phyloP scores from a whole-genome alignment of 2,888 invertebrate genomes.

The Cybosia mesomella region DNA sequence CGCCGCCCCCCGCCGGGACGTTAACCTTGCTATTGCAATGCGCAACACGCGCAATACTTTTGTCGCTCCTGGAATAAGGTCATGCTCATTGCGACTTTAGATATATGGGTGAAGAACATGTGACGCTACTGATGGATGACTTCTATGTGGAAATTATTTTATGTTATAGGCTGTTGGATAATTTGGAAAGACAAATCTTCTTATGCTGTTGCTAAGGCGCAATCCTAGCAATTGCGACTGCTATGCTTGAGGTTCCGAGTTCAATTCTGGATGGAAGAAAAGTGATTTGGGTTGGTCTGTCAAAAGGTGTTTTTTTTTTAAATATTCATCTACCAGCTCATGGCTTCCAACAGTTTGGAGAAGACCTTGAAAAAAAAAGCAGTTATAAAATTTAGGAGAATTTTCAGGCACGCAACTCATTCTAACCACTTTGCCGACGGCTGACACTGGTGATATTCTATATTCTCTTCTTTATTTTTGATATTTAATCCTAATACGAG shows the following conservation, averaged over 20 bases:
- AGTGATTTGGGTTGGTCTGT: neutral
- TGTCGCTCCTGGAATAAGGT: constrained; percentile 78
- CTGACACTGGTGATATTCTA: neutral
- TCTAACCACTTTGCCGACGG: neutral
- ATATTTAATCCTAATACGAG: neutral
- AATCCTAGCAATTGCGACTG: neutral
- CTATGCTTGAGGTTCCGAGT: neutral
- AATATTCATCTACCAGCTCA: neutral
- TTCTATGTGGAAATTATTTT: constrained; percentile 5
- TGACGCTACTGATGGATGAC: constrained; percentile 37
- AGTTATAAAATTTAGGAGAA: neutral
- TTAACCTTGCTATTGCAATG: constrained; percentile 81
- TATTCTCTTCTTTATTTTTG: too few species aligned
- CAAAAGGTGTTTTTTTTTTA: neutral
- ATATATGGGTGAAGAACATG: constrained; percentile 58
- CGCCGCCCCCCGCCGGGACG: constrained; percentile 51
- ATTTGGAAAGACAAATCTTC: neutral
- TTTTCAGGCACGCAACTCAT: neutral
- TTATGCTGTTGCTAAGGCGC: neutral
- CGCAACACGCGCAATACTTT: constrained; percentile 75
- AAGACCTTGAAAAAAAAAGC: neutral
- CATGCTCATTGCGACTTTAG: constrained; percentile 66
- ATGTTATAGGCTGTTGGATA: neutral
- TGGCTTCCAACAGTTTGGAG: neutral
- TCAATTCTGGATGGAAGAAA: neutral